Percentiles rank a stretch among this genome's conserved stretches.
These are phyloP conservation scores for Lithodes maja DNA, from an alignment of 2,888 invertebrate genomes.

Conservation along the genomic window DNA sequence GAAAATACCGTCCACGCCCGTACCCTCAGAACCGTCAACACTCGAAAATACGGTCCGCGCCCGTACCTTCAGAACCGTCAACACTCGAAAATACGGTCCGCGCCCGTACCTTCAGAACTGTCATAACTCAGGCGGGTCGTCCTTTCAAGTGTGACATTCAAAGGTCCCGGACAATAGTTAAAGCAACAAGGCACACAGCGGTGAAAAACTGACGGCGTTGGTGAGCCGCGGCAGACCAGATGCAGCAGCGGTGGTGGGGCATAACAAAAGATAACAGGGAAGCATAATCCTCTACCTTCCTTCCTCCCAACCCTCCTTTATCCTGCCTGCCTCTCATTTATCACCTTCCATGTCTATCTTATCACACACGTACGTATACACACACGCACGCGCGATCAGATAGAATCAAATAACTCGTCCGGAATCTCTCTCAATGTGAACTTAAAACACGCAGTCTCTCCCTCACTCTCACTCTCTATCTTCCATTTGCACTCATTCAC, in stretches of 20 bases:
- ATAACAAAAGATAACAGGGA: not conserved
- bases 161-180: not conserved
- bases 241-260: not conserved
- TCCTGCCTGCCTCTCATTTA: not conserved
- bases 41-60: not conserved
- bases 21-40: no score
- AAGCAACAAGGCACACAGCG: not conserved
- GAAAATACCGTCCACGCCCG: no score
- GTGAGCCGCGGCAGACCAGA: not conserved
- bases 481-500: not conserved
- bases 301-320: not conserved
- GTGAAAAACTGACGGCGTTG: not conserved
- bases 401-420: no score
- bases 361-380: not conserved
- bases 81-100: not conserved
- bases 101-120: not conserved
- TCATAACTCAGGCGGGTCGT: not conserved
- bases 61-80: not conserved
- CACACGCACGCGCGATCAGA: no score
- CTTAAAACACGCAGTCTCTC: not conserved
- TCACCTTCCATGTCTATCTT: not conserved
- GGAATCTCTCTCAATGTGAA: not conserved
- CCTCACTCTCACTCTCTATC: not conserved
- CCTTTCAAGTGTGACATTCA: conserved; percentile 9
- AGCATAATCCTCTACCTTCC: not conserved